Conservation (phyloP, 2,113 vertebrate genomes). For the Callipepla squamata region DNA sequence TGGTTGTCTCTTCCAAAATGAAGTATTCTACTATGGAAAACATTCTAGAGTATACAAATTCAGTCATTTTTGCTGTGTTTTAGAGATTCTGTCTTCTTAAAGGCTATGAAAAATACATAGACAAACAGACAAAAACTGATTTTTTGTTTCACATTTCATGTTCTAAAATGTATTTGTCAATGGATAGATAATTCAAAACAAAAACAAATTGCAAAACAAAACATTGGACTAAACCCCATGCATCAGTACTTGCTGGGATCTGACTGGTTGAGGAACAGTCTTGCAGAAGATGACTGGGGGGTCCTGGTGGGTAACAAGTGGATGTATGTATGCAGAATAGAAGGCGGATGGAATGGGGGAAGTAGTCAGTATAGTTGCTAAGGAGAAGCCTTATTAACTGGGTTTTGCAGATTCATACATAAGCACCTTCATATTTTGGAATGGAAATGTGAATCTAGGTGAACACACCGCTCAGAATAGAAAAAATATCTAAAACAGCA, state of each 20-base stretch:
- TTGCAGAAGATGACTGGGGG: neutral
- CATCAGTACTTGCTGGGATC: neutral
- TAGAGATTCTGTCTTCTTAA: neutral
- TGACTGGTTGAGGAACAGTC: neutral
- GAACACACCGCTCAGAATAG: neutral
- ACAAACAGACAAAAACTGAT: neutral
- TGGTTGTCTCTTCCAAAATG: neutral
- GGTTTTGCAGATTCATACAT: fast-evolving
- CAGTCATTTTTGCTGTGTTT: neutral
- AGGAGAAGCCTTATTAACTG: neutral
- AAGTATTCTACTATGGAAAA: neutral
- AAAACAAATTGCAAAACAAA: neutral
- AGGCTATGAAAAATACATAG: neutral
- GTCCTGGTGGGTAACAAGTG: neutral
- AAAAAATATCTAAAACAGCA: neutral
- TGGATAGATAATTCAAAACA: neutral
- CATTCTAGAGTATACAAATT: neutral
- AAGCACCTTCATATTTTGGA: neutral
- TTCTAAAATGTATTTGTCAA: neutral
- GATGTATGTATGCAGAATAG: neutral
- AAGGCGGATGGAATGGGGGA: neutral
- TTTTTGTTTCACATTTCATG: neutral
- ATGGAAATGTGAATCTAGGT: neutral
- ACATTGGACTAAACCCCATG: neutral
- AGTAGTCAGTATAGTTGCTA: neutral